phyloP scores from a whole-genome alignment of 2,113 vertebrate genomes.

The Harpagus bidentatus region DNA sequence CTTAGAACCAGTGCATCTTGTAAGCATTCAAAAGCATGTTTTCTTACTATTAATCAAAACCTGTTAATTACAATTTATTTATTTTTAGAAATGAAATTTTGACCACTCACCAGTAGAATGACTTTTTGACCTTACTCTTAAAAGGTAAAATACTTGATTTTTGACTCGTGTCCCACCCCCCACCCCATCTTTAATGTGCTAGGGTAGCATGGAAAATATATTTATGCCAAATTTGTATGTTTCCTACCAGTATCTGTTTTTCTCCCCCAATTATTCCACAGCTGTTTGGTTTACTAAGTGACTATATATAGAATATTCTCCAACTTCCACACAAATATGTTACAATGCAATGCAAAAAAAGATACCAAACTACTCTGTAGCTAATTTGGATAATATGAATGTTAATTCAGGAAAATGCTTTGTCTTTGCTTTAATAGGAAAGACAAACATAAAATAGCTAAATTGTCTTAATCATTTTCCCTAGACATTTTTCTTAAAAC shows the following conservation, averaged over 20 bases:
- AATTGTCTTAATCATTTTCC: slow-evolving; percentile 43
- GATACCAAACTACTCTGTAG: slow-evolving; percentile 24
- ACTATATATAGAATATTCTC: slow-evolving; percentile 64
- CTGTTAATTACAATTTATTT: neutral
- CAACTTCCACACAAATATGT: slow-evolving; percentile 48
- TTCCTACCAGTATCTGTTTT: neutral
- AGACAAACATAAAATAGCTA: slow-evolving; percentile 51
- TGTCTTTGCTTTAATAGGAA: slow-evolving; percentile 67
- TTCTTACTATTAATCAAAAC: slow-evolving; percentile 20
- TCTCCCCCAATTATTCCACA: slow-evolving; percentile 33
- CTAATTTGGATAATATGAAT: slow-evolving; percentile 60
- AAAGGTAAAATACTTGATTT: slow-evolving; percentile 38
- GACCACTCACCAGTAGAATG: slow-evolving; percentile 20
- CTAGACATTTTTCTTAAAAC: slow-evolving; percentile 30
- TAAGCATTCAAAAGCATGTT: slow-evolving; percentile 5
- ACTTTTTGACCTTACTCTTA: slow-evolving; percentile 15
- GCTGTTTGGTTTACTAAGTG: slow-evolving; percentile 34
- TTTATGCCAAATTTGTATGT: neutral
- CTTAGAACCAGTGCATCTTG: neutral
- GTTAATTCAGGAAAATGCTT: slow-evolving; percentile 65
- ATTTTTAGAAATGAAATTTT: slow-evolving; percentile 50
- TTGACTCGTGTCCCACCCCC: neutral
- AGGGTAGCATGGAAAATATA: neutral
- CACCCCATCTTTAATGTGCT: neutral
- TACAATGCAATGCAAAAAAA: slow-evolving; percentile 22